Percentiles rank a stretch among this genome's conserved stretches.
Conservation (phyloP, 2,113 vertebrate species). For the Laticauda colubrina region DNA sequence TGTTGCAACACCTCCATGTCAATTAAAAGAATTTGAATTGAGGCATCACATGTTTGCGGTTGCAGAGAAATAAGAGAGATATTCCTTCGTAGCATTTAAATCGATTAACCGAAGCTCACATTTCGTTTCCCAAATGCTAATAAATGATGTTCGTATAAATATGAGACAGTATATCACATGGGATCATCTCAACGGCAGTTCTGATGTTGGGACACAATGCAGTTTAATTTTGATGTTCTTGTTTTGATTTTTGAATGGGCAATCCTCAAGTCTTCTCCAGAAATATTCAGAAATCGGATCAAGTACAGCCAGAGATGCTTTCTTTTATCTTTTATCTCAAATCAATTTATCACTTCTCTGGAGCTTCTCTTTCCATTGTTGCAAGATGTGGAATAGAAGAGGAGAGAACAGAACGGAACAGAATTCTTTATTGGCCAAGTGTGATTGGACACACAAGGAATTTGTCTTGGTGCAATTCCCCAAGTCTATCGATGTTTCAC, state of each 20-base stretch:
- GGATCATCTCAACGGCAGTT: not conserved
- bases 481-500: not conserved
- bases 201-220: not conserved
- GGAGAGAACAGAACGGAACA: too few relatives aligned
- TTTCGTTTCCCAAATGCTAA: not conserved
- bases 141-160: not conserved
- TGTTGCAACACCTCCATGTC: not conserved
- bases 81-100: too few relatives aligned
- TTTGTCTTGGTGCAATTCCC: not conserved
- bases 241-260: not conserved
- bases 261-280: not conserved
- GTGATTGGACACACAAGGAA: too few relatives aligned
- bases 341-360: not conserved
- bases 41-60: not conserved
- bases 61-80: not conserved
- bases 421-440: too few relatives aligned
- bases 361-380: not conserved
- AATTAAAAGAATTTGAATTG: not conserved
- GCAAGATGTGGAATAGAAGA: not conserved
- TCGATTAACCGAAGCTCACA: too few relatives aligned
- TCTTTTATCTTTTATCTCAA: not conserved
- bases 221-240: not conserved
- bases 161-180: too few relatives aligned
- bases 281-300: not conserved
- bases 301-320: too few relatives aligned